These are phyloP conservation scores for Triplophysa rosa DNA, from an alignment of 2,113 vertebrate genomes.

Conservation along the genomic window DNA sequence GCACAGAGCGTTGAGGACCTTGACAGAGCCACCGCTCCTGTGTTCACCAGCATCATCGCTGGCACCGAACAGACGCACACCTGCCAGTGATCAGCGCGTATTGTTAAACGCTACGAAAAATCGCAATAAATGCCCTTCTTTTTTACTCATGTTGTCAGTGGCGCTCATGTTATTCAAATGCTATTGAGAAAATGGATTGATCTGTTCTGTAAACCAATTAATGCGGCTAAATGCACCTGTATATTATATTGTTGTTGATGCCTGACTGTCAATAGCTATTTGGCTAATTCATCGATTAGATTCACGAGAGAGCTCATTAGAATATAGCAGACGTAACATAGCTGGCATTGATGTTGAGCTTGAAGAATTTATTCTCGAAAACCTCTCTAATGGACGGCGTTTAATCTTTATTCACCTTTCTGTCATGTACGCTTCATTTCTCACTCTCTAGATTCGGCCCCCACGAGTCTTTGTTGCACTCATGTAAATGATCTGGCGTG, in stretches of 20 bases:
- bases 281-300: constrained; percentile 47
- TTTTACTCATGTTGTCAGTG: constrained; percentile 27
- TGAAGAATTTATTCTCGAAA: neutral
- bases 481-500: constrained; percentile 53
- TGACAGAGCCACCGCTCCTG: constrained; percentile 37
- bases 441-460: constrained; percentile 31
- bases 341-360: neutral
- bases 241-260: constrained; percentile 43
- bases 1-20: constrained; percentile 41
- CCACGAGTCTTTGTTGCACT: constrained; percentile 40
- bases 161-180: constrained; percentile 2
- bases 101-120: constrained; percentile 33
- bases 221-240: constrained; percentile 45
- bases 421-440: constrained; percentile 44
- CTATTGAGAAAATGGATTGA: constrained; percentile 35
- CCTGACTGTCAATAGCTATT: constrained; percentile 44
- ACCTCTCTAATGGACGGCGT: constrained; percentile 7
- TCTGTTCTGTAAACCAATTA: constrained; percentile 48
- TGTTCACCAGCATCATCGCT: constrained; percentile 26
- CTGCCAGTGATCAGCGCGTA: constrained; percentile 39
- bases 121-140: constrained; percentile 14
- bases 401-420: constrained; percentile 43
- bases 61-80: constrained; percentile 25
- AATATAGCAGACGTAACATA: constrained; percentile 29
- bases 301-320: constrained; percentile 31